phyloP scores from a whole-genome alignment of 30 jellyfish, hydroid and myxozoan species.

The Aurelia sp. region DNA sequence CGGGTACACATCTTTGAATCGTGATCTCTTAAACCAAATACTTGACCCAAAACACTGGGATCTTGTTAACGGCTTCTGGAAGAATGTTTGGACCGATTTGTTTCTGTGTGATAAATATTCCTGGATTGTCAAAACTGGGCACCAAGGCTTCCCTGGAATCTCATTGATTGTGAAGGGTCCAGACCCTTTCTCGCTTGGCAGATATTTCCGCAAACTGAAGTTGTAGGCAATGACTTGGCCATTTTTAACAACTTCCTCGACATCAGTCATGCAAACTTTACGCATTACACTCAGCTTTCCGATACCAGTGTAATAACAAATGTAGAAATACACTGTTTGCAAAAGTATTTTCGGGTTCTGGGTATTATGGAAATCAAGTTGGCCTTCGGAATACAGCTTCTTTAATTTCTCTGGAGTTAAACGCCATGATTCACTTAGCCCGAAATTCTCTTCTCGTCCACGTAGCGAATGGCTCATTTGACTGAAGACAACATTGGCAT shows the following conservation, averaged over 20 bases:
- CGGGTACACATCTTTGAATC: conserved; percentile 55
- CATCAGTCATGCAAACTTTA: conserved; percentile 13
- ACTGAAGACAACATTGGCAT: conserved; percentile 54
- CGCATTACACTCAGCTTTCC: conserved; percentile 71
- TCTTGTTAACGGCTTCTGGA: conserved; percentile 53
- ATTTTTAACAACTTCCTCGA: conserved; percentile 52
- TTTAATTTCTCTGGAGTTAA: conserved; percentile 52
- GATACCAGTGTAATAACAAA: conserved; percentile 68
- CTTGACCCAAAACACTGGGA: conserved; percentile 34
- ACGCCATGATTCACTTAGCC: conserved; percentile 57
- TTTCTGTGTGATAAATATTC: conserved; percentile 59
- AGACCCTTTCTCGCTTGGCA: conserved; percentile 43
- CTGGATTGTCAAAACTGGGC: conserved; percentile 66
- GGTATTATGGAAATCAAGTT: conserved; percentile 54
- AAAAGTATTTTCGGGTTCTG: conserved; percentile 51
- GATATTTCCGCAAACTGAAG: conserved; percentile 31
- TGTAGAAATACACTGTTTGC: conserved; percentile 59
- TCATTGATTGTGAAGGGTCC: conserved; percentile 68
- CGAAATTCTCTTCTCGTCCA: conserved; percentile 48
- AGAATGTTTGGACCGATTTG: conserved; percentile 41
- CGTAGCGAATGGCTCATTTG: conserved; percentile 58
- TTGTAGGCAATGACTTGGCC: conserved; percentile 57
- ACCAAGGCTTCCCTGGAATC: conserved; percentile 75
- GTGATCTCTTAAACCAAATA: conserved; percentile 56
- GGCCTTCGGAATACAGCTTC: conserved; percentile 56